Evolutionary conservation across 2,113 vertebrate species (phyloP).

Genomic region (Dinomys branickii): DNA sequence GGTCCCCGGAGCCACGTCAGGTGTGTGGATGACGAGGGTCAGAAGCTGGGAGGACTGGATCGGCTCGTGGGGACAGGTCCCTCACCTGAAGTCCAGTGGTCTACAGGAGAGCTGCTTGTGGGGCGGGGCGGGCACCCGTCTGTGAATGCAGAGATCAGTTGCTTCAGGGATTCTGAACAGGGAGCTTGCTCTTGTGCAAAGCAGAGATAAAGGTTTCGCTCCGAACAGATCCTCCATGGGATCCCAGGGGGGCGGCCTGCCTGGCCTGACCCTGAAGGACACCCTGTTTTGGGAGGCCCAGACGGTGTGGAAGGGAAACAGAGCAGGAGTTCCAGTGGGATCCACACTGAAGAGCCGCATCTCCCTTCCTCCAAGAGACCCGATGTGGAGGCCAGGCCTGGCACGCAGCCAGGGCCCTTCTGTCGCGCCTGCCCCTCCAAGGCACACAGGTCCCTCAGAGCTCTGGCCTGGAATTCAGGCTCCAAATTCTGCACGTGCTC

Average conservation of each 20-base stretch:
- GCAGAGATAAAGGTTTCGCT: not conserved
- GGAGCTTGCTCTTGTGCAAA: not conserved
- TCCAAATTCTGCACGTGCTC: not conserved
- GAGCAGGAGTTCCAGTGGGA: not conserved
- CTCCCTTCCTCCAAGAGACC: not conserved
- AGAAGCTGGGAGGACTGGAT: not conserved
- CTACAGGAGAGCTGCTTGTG: not conserved
- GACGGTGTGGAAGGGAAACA: not conserved
- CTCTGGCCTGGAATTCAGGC: not conserved
- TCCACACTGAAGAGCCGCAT: not conserved
- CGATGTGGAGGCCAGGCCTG: not conserved
- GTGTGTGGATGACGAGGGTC: not conserved
- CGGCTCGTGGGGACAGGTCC: accelerated
- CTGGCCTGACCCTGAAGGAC: not conserved
- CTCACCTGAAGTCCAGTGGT: not conserved
- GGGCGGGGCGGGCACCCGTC: not conserved
- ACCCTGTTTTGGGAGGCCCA: not conserved
- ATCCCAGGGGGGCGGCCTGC: too few species aligned
- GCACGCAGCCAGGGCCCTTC: not conserved
- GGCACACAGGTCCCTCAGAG: not conserved
- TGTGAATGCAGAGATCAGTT: not conserved
- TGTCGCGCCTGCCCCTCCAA: not conserved
- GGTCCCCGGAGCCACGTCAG: not conserved
- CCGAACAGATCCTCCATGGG: not conserved
- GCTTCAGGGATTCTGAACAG: not conserved